phyloP scores from a whole-genome alignment of 2,113 vertebrate species.

The Mormyrus iriodes region DNA sequence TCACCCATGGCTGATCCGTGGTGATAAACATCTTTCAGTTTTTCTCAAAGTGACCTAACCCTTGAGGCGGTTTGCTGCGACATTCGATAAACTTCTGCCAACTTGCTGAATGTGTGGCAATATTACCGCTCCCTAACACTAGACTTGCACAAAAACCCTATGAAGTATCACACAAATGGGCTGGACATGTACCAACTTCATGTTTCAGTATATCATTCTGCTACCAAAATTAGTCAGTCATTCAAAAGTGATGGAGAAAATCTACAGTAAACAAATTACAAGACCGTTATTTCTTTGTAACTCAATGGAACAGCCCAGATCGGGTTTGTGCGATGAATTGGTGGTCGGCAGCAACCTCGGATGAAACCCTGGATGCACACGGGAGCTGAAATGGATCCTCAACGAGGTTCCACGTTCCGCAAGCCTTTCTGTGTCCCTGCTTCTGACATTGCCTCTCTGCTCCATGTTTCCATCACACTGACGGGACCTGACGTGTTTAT shows the following conservation, averaged over 20 bases:
- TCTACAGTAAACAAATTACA: not conserved
- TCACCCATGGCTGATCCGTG: not conserved
- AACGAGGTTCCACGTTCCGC: not conserved
- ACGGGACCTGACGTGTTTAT: not conserved
- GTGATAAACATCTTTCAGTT: not conserved
- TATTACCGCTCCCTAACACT: not conserved
- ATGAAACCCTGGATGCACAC: not conserved
- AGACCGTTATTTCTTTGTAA: slow-evolving; percentile 8
- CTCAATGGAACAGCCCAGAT: not conserved
- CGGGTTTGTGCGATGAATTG: not conserved
- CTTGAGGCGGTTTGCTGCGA: not conserved
- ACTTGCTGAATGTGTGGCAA: not conserved
- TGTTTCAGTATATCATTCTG: not conserved
- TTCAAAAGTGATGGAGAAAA: not conserved
- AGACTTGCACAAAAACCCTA: not conserved
- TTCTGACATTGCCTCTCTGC: not conserved
- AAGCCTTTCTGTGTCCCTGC: not conserved
- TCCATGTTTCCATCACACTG: not conserved
- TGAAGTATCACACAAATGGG: not conserved
- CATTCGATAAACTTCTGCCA: not conserved
- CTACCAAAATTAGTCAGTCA: not conserved
- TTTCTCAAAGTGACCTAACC: not conserved
- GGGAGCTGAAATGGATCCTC: not conserved
- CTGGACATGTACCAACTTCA: not conserved
- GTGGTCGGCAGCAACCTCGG: not conserved